Evolutionary conservation across 2,888 invertebrate genomes (phyloP), one percentile per base, ranked within the genome.

Genomic region (Eilema depressum): DNA sequence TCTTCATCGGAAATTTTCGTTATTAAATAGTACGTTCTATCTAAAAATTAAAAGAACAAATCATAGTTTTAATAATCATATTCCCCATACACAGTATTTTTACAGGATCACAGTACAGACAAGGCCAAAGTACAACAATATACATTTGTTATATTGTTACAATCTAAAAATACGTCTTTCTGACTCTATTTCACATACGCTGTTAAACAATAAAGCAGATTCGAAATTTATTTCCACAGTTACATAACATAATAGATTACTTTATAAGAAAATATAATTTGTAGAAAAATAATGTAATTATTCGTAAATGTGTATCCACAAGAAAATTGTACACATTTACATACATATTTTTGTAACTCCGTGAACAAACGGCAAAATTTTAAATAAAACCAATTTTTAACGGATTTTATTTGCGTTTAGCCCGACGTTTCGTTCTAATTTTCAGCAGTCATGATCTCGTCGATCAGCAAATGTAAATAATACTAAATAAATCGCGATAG

Each of bases 71-170:
- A 47, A 20, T 47, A 20, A 47, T 47, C 47, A 20, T 8, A 20
- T 47, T 47, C 1, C 47, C 20, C 7, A n/a, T 20, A 47, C 1
- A 53, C 53, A 53, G 2, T n/a, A n/a, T 2, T n/a, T 53, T n/a
- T n/a, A 53, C 53, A 53, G 53, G 8, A 8, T n/a, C 53, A 28
- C 64, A 10, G n/a, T 53, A 53, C 28, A 56, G 56, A 65, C 64
- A 65, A 65, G 30, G 17, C 41, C 30, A 56, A 53, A 30, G n/a
- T 30, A n/a, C 5, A 65, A 53, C n/a, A 64, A 64, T 28, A 63
- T 41, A 64, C 47, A 47, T 53, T 53, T 64, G 64, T 53, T 63
- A 47, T 14, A 64, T 53, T 64, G 64, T 53, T 63, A 47, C 23
- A 53, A 53, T 28, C 33, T 37, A 37, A 37, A 37, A 28, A 64